phyloP scores from a whole-genome alignment of 2,797 vertebrate species.

The Ctenochaetus hawaiiensis region DNA sequence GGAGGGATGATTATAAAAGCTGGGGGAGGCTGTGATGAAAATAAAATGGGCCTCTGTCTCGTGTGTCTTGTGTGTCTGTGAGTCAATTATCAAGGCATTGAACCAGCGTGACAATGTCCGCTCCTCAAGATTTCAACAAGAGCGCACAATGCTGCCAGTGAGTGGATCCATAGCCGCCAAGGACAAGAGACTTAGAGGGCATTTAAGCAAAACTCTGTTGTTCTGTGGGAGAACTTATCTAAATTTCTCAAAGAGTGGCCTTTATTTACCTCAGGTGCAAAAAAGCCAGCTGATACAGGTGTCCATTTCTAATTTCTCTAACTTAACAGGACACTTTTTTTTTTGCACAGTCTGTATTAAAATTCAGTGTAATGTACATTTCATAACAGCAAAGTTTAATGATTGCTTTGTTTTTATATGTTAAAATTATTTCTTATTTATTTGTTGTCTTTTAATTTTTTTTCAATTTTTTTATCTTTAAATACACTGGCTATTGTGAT shows the following conservation, averaged over 20 bases:
- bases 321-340: no score
- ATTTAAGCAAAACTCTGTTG: constrained; percentile 12
- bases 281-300: neutral
- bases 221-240: neutral
- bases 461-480: no score
- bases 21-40: constrained; percentile 57
- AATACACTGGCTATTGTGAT: no score
- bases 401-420: neutral
- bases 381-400: neutral
- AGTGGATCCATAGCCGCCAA: constrained; percentile 31
- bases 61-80: constrained; percentile 40
- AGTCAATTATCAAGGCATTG: constrained; percentile 54
- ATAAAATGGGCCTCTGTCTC: constrained; percentile 42
- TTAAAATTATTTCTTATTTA: neutral
- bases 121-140: constrained; percentile 29
- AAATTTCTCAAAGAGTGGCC: neutral
- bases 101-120: constrained; percentile 9
- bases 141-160: neutral
- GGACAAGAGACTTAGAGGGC: constrained; percentile 33
- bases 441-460: no score
- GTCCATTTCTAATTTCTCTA: neutral
- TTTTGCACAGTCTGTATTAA: neutral
- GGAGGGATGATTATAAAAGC: constrained; percentile 65
- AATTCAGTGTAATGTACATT: neutral
- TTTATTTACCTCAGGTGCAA: neutral